Conservation (phyloP, 2,113 vertebrate genomes). For the Xiphias gladius region DNA sequence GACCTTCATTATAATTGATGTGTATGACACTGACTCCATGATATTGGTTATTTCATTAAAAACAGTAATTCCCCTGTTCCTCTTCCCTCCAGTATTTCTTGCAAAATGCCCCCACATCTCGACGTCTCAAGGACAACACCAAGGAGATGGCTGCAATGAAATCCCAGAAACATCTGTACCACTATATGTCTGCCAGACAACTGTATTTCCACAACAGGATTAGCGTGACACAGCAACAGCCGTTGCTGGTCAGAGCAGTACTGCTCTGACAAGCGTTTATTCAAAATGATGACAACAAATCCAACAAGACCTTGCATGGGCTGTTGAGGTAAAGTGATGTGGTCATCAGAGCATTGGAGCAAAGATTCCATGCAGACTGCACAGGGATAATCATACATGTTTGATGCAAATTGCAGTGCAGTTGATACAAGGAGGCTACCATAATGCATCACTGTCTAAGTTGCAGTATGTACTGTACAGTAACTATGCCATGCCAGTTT, state of each 20-base stretch:
- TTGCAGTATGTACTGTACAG: too few species aligned
- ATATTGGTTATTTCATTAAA: background rate
- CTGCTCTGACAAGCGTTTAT: background rate
- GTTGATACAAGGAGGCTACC: too few species aligned
- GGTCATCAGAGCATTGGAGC: background rate
- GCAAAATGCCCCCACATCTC: background rate
- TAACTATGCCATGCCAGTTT: too few species aligned
- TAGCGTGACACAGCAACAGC: too few species aligned
- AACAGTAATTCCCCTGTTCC: background rate
- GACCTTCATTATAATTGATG: background rate
- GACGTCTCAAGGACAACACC: background rate
- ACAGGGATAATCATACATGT: background rate
- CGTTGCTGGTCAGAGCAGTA: background rate
- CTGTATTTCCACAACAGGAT: too few species aligned
- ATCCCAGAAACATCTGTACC: background rate
- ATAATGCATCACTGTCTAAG: too few species aligned
- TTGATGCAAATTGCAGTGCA: background rate
- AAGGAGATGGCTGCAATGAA: conserved; percentile 1
- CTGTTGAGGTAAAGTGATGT: background rate
- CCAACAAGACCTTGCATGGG: background rate
- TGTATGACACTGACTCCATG: background rate
- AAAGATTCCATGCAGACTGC: too few species aligned
- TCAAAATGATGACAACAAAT: conserved; percentile 9
- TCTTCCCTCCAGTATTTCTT: background rate
- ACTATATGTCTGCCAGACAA: too few species aligned